Evolutionary conservation across 2,113 vertebrate species (phyloP).

Genomic region (Ammodytes marinus): DNA sequence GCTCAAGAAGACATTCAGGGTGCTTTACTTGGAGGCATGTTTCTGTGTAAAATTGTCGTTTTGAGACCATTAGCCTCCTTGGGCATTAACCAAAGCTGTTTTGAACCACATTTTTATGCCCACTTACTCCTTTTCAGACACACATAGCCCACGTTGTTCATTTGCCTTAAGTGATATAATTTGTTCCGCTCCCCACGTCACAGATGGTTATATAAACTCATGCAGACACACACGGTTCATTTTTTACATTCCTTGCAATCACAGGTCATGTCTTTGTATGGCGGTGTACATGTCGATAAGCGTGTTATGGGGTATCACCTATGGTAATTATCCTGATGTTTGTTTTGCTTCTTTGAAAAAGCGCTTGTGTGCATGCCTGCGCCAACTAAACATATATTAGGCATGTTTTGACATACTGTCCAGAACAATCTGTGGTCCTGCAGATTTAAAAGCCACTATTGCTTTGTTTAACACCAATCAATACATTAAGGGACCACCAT

Average conservation of each 20-base stretch:
- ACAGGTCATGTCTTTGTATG: conserved; percentile 12
- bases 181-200: conserved; percentile 36
- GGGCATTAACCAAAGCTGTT: conserved; percentile 18
- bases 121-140: conserved; percentile 23
- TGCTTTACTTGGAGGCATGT: background rate
- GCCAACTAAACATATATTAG: conserved; percentile 19
- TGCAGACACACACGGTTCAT: background rate
- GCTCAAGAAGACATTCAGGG: background rate
- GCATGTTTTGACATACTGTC: conserved; percentile 38
- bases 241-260: conserved; percentile 29
- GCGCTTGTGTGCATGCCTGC: background rate
- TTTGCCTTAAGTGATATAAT: conserved; percentile 55
- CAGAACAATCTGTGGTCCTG: conserved; percentile 21
- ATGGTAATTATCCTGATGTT: background rate
- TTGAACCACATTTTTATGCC: conserved; percentile 13
- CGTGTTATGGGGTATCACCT: background rate
- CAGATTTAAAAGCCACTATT: conserved; percentile 47
- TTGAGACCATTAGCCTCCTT: background rate
- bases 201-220: conserved; percentile 46
- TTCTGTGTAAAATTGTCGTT: conserved; percentile 10
- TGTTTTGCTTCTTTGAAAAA: background rate
- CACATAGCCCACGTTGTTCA: conserved; percentile 36
- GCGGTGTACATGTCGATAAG: background rate
- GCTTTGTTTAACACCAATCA: conserved; percentile 51
- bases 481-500: conserved; percentile 36